Base-by-base conservation (phyloP, 2,888 invertebrate species). In the Oscheius myriophilus region DNA sequence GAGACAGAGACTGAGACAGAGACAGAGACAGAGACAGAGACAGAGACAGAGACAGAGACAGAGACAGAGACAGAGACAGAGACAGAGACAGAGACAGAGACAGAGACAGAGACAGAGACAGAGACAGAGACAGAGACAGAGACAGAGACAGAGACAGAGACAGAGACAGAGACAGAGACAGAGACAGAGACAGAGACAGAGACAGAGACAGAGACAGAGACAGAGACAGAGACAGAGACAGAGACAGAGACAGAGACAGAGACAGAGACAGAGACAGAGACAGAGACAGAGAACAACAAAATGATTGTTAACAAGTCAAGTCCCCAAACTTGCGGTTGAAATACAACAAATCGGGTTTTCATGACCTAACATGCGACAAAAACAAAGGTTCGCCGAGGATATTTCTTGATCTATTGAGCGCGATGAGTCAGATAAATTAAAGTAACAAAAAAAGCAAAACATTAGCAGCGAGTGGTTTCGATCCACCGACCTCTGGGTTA, bases 401-500 rank as follows among this genome's bases (percentile, higher is more conserved):
- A 3, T 33, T 33, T 9, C 9, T 33, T 33, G 33, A 33, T 33
- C 33, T 33, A 33, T 9, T 6, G 9, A 9, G 9, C 4, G 3
- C 3, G 9, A 33, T 33, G 33, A 33, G 33, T 33, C 33, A 33
- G 4, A 33, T 9, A 33, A 33, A 3, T 33, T 6, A 33, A 33
- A 33, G 9, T 33, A 33, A 9, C 9, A 33, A 33, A 33, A 33
- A 33, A 33, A 9, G 4, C 3, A 33, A 33, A 33, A 33, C 4
- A 46, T 63, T 75, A 77, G 76, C 79, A 79, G 71, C 76, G 79
- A 81, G 84, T 85, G 83, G 86, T 86, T 86, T 86, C 86, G 86
- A 86, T 86, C 86, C 82, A 92, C 92, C 92, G 92, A 92, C 91
- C 92, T 92, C 92, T 92, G 92, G 92, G 91, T 92, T 92, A 92